A percentile compares a stretch with the other conserved stretches of the same genome.
These are phyloP conservation scores for Suillia variegata DNA, from an alignment of 2,888 invertebrate genomes.

Conservation along the genomic window DNA sequence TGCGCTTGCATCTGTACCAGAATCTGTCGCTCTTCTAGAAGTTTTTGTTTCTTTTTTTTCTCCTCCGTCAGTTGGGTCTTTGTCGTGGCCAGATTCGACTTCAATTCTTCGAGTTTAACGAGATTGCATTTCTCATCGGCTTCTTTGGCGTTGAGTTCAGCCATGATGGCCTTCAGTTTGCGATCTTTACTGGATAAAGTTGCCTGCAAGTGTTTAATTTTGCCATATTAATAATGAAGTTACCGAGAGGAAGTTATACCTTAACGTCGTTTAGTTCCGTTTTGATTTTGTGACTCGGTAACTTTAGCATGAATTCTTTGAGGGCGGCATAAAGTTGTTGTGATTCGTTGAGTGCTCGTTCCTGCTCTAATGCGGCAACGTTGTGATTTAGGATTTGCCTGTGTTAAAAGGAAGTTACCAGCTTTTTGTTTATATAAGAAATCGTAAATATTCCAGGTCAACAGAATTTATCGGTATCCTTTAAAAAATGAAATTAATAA, in stretches of 20 bases:
- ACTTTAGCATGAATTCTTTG: constrained; percentile 56
- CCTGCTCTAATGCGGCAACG: constrained; percentile 50
- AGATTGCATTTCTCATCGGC: constrained; percentile 51
- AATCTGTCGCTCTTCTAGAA: constrained; percentile 54
- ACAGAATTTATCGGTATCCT: background rate
- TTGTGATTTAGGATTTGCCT: constrained; percentile 56
- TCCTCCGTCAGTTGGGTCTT: constrained; percentile 54
- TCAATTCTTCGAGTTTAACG: constrained; percentile 49
- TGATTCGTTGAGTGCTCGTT: constrained; percentile 52
- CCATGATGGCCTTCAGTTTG: constrained; percentile 55
- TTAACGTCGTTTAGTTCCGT: constrained; percentile 56
- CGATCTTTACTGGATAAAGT: constrained; percentile 51
- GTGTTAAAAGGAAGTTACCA: constrained; percentile 11
- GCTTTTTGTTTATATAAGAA: background rate
- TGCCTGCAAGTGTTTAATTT: constrained; percentile 37
- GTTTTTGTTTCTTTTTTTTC: constrained; percentile 53
- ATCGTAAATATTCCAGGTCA: background rate
- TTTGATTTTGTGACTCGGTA: constrained; percentile 57
- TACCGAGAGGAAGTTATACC: constrained; percentile 33
- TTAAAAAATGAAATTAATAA: no score
- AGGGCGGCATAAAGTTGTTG: constrained; percentile 54
- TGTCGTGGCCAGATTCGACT: constrained; percentile 44
- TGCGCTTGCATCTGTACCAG: constrained; percentile 57
- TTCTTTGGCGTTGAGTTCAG: constrained; percentile 52
- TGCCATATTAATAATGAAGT: background rate